These are phyloP conservation scores for Periophthalmodon schlosseri DNA, from an alignment of 2,113 vertebrate species.

Conservation along the genomic window DNA sequence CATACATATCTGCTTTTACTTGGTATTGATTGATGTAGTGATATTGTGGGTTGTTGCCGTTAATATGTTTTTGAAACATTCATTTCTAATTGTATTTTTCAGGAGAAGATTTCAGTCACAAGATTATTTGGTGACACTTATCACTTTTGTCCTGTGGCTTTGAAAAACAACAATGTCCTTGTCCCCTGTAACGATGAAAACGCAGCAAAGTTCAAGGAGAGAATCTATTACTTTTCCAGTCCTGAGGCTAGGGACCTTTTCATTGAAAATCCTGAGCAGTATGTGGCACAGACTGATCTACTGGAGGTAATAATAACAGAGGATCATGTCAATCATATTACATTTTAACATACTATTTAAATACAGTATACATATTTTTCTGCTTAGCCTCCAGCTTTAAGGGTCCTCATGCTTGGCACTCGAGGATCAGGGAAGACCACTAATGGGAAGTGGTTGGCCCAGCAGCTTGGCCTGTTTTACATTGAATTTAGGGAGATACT, in stretches of 20 bases:
- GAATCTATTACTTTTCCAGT: slow-evolving; percentile 86
- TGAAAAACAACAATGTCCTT: slow-evolving; percentile 85
- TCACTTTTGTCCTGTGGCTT: slow-evolving; percentile 89
- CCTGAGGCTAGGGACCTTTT: slow-evolving; percentile 82
- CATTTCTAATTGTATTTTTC: slow-evolving; percentile 1
- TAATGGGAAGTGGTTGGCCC: slow-evolving; percentile 80
- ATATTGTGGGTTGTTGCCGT: background rate
- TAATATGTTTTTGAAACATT: background rate
- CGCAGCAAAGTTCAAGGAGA: slow-evolving; percentile 87
- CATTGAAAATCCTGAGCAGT: slow-evolving; percentile 82
- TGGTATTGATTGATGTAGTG: background rate
- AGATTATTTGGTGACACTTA: slow-evolving; percentile 86
- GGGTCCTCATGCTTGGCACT: slow-evolving; percentile 84
- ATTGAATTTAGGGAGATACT: slow-evolving; percentile 90
- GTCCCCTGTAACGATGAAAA: slow-evolving; percentile 77
- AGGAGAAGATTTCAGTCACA: slow-evolving; percentile 74
- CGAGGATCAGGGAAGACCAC: slow-evolving; percentile 87
- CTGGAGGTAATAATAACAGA: slow-evolving; percentile 78
- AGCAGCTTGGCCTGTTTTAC: slow-evolving; percentile 88
- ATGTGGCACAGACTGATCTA: slow-evolving; percentile 77
- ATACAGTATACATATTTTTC: slow-evolving; percentile 20
- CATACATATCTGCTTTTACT: background rate
- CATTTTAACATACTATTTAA: background rate
- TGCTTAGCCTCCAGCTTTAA: slow-evolving; percentile 85
- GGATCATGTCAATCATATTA: background rate